Conservation (phyloP, 2,113 vertebrate species). For the Phylloscopus trochilus region DNA sequence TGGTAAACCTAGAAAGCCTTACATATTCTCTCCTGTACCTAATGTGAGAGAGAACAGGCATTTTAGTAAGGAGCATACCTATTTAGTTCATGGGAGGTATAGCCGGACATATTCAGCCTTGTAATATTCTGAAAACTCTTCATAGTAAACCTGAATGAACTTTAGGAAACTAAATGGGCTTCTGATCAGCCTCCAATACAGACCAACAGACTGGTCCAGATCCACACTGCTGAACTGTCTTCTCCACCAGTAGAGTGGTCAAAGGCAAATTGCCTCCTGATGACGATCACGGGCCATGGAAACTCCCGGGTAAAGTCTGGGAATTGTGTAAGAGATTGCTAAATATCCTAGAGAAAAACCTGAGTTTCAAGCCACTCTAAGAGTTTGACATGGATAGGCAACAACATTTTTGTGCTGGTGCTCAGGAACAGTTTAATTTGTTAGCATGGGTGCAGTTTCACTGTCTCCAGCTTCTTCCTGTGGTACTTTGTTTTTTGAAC, state of each 20-base stretch:
- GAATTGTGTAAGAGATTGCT: neutral
- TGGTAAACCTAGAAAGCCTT: neutral
- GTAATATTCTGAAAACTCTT: neutral
- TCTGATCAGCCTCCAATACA: neutral
- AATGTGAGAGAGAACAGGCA: neutral
- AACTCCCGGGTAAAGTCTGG: neutral
- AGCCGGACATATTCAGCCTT: neutral
- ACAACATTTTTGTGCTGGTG: neutral
- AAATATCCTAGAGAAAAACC: neutral
- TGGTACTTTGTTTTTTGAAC: neutral
- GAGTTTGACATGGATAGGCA: neutral
- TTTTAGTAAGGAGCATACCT: neutral
- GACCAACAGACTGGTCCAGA: neutral
- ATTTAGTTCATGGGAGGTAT: neutral
- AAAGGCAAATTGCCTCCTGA: neutral
- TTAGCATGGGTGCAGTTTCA: neutral
- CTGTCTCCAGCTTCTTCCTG: neutral
- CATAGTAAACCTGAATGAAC: neutral
- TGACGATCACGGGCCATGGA: accelerated
- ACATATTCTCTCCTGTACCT: neutral
- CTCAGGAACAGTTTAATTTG: neutral
- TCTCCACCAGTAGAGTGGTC: neutral
- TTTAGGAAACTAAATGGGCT: neutral
- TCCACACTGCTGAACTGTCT: neutral
- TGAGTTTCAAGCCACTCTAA: neutral